Percentiles rank a stretch among this genome's conserved stretches.
Conservation (phyloP, 2,113 vertebrate species). For the Pomatostomus ruficeps region DNA sequence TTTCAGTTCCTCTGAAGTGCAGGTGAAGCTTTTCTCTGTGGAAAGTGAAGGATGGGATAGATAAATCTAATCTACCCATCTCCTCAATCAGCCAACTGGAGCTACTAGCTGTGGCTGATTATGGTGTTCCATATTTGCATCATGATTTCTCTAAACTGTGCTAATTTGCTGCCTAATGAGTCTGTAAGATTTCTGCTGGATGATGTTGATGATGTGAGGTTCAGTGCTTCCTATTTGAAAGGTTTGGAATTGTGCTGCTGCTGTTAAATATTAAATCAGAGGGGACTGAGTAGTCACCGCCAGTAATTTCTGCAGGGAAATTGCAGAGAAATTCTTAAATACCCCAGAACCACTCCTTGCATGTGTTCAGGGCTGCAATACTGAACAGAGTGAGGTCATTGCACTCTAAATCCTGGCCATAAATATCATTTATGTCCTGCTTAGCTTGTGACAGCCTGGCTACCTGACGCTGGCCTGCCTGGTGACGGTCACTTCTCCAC, state of each 20-base stretch:
- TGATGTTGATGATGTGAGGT: not conserved
- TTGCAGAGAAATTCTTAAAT: not conserved
- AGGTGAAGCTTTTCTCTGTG: not conserved
- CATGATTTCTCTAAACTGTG: not conserved
- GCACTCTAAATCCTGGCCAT: not conserved
- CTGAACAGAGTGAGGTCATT: not conserved
- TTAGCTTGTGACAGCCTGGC: not conserved
- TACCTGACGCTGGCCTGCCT: not conserved
- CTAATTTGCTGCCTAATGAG: constrained; percentile 22
- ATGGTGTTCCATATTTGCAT: not conserved
- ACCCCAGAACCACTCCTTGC: not conserved
- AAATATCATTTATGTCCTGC: not conserved
- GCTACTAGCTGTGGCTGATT: not conserved
- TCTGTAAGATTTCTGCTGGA: not conserved
- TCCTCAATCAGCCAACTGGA: not conserved
- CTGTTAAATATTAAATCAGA: not conserved
- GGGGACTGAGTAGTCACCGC: not conserved
- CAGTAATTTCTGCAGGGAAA: not conserved
- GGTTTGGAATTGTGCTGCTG: not conserved
- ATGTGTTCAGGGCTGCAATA: not conserved
- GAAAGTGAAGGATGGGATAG: not conserved
- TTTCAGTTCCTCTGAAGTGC: not conserved
- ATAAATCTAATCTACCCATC: not conserved
- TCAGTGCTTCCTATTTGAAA: not conserved
- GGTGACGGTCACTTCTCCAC: not conserved